Conservation (phyloP, 2,113 vertebrate genomes). For the Rhea pennata region DNA sequence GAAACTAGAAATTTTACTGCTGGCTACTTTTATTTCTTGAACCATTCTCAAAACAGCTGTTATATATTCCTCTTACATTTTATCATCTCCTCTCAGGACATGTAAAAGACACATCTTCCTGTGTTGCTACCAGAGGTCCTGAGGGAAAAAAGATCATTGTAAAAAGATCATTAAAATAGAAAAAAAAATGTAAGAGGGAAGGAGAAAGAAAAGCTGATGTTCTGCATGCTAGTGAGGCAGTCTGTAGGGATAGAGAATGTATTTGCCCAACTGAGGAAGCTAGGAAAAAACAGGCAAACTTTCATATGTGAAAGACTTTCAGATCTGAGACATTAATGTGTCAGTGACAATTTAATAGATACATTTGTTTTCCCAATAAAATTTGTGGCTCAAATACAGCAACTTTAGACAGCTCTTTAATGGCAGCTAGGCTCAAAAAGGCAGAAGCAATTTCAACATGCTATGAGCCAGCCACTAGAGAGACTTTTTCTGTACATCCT, state of each 20-base stretch:
- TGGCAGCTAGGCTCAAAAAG: background rate
- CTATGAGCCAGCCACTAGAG: background rate
- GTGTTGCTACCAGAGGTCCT: slow-evolving; percentile 30
- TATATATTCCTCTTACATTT: slow-evolving; percentile 41
- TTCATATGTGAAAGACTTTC: background rate
- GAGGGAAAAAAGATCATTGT: background rate
- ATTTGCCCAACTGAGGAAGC: background rate
- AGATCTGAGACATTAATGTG: background rate
- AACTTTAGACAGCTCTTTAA: slow-evolving; percentile 10
- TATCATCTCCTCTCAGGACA: slow-evolving; percentile 27
- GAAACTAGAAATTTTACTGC: background rate
- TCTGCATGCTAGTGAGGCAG: background rate
- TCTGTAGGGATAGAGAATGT: background rate
- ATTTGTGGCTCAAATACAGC: background rate
- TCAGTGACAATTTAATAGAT: slow-evolving; percentile 26
- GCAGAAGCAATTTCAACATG: background rate
- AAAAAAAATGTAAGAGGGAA: background rate
- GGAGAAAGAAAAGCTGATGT: background rate
- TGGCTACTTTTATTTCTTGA: slow-evolving; percentile 35
- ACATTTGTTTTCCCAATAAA: slow-evolving; percentile 49
- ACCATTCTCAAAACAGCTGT: slow-evolving; percentile 55
- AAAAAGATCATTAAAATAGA: background rate
- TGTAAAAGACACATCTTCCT: slow-evolving; percentile 10
- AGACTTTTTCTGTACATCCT: background rate
- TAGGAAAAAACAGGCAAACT: background rate